Percentiles rank a stretch among this genome's conserved stretches.
phyloP scores from a whole-genome alignment of 2,888 invertebrate species.

The Disparrhopalites patrizii region DNA sequence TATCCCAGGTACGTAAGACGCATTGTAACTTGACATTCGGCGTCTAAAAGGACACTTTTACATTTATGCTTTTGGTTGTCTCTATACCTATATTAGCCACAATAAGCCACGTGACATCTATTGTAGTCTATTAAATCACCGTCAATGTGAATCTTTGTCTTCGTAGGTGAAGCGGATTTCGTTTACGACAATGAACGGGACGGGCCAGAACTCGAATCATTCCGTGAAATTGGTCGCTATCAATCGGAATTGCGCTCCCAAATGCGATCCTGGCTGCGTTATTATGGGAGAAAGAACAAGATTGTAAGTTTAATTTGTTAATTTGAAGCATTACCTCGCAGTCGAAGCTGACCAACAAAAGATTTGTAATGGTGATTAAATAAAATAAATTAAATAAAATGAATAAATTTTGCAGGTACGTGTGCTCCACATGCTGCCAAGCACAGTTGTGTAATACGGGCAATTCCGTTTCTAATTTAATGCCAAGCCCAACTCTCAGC shows the following conservation, averaged over 20 bases:
- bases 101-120: too few relatives aligned
- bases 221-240: slow-evolving; percentile 35
- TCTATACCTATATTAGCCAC: too few relatives aligned
- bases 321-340: too few relatives aligned
- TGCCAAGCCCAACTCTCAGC: too few relatives aligned
- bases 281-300: slow-evolving; percentile 85
- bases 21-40: too few relatives aligned
- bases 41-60: too few relatives aligned
- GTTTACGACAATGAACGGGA: slow-evolving; percentile 28
- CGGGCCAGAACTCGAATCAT: background rate
- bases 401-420: slow-evolving; percentile 53
- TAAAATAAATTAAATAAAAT: background rate
- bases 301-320: slow-evolving; percentile 54
- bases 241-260: slow-evolving; percentile 53
- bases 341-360: too few relatives aligned
- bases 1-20: too few relatives aligned
- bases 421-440: slow-evolving; percentile 81
- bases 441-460: slow-evolving; percentile 74
- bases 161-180: slow-evolving; percentile 35
- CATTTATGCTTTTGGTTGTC: too few relatives aligned
- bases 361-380: background rate
- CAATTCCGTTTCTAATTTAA: background rate
- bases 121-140: too few relatives aligned
- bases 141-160: too few relatives aligned
- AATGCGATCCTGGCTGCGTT: slow-evolving; percentile 82